Evolutionary conservation across 2,113 vertebrate genomes (phyloP).

Genomic region (Anhinga rufa): DNA sequence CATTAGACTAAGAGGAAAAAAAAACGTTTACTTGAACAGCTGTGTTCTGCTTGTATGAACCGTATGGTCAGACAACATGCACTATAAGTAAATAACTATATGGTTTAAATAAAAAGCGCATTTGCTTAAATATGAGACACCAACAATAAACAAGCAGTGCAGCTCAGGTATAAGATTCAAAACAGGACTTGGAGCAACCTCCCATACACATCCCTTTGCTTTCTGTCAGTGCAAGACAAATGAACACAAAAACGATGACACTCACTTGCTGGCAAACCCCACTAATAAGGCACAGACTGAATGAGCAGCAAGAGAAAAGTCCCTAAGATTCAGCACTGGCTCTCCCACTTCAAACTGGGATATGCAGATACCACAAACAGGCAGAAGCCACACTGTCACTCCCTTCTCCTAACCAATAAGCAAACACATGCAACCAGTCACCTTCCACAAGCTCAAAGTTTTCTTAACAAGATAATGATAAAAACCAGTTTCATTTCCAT

Average conservation of each 20-base stretch:
- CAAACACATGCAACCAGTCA: not conserved
- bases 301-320: not conserved
- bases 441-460: not conserved
- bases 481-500: not conserved
- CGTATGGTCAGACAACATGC: constrained; percentile 6
- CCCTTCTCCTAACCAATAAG: not conserved
- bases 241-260: not conserved
- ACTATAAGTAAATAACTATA: not conserved
- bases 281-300: not conserved
- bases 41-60: not conserved
- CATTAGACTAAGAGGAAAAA: not conserved
- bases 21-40: not conserved
- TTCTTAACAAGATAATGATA: not conserved
- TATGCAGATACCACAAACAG: not conserved
- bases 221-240: not conserved
- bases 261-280: not conserved
- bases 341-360: not conserved
- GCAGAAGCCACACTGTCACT: not conserved
- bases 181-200: not conserved
- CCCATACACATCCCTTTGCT: not conserved
- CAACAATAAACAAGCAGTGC: not conserved
- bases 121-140: not conserved
- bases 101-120: not conserved
- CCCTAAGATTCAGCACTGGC: not conserved
- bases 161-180: not conserved